Evolutionary conservation across 2,888 invertebrate species (phyloP).

Genomic region (Antitype chi): DNA sequence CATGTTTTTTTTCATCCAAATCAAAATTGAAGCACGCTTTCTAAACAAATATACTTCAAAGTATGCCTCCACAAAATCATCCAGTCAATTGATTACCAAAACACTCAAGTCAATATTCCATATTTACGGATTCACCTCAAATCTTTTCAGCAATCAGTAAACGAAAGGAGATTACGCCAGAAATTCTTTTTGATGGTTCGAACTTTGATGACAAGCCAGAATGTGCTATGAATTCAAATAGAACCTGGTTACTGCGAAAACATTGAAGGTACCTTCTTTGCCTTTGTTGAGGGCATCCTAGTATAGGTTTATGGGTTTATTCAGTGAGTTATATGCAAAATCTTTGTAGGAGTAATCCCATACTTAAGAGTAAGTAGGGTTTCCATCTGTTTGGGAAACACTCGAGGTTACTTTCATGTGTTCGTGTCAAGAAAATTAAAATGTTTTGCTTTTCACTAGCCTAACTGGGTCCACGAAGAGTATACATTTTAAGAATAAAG

Average conservation of each 20-base stretch:
- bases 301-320: conserved; percentile 26
- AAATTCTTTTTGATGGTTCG: conserved; percentile 65
- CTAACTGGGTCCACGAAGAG: neutral
- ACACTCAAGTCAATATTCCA: conserved; percentile 45
- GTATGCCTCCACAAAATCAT: conserved; percentile 24
- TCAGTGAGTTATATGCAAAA: conserved; percentile 52
- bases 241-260: conserved; percentile 24
- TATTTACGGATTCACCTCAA: conserved; percentile 43
- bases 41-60: conserved; percentile 17
- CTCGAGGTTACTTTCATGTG: conserved; percentile 42
- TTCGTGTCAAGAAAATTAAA: neutral
- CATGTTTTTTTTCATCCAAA: no score
- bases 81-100: conserved; percentile 36
- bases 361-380: conserved; percentile 42
- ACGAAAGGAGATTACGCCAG: conserved; percentile 62
- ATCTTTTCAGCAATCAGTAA: conserved; percentile 68
- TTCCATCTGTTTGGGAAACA: conserved; percentile 31
- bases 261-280: conserved; percentile 22
- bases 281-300: conserved; percentile 22
- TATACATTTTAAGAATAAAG: neutral
- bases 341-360: conserved; percentile 40
- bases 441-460: neutral
- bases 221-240: conserved; percentile 63
- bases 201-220: conserved; percentile 62
- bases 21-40: conserved; percentile 8